Evolutionary conservation across 1,140 invertebrate species (phyloP).

Genomic region (Melanaphis sacchari): DNA sequence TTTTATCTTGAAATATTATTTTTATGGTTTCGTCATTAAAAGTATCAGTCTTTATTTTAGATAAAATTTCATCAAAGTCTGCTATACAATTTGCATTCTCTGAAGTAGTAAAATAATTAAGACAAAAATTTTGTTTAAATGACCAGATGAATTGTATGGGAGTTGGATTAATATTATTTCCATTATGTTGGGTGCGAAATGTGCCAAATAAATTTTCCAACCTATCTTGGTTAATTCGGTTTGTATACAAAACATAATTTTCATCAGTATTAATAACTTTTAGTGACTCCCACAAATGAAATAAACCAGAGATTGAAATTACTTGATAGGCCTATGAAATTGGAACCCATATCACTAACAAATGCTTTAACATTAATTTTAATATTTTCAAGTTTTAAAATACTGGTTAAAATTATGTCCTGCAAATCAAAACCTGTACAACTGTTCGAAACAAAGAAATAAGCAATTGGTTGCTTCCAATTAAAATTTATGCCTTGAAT

Average conservation of each 20-base stretch:
- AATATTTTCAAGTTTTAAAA: too few relatives aligned
- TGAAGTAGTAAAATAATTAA: background rate
- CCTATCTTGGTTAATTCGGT: background rate
- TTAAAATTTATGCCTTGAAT: background rate
- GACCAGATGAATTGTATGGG: background rate
- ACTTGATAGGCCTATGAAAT: background rate
- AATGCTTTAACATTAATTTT: too few relatives aligned
- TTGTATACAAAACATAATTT: background rate
- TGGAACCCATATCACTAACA: background rate
- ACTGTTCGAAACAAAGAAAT: background rate
- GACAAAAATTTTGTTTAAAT: background rate
- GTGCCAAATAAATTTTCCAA: background rate
- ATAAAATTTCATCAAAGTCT: background rate
- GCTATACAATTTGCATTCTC: background rate
- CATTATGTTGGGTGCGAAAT: background rate
- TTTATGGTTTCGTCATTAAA: background rate
- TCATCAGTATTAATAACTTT: background rate
- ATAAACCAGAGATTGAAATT: background rate
- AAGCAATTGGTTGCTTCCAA: background rate
- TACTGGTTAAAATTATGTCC: background rate
- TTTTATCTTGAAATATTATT: background rate
- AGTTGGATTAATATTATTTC: too few relatives aligned
- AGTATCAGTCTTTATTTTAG: background rate
- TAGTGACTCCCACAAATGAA: background rate
- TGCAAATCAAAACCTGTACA: slow-evolving; percentile 24